These are phyloP conservation scores for Lordiphosa collinella DNA, from an alignment of 1,140 invertebrate genomes.

Conservation along the genomic window DNA sequence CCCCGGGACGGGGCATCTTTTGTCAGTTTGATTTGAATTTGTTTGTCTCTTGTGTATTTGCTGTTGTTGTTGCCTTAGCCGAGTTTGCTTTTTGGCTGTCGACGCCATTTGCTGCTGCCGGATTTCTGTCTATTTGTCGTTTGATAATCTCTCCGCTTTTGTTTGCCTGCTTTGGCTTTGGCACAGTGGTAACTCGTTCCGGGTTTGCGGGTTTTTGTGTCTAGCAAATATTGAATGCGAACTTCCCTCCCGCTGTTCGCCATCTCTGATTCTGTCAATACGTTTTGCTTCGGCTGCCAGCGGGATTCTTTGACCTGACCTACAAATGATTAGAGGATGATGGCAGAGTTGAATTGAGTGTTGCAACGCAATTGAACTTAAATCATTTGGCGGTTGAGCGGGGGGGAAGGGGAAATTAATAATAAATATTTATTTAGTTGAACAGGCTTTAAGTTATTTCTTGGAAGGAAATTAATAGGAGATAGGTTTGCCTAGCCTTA, in stretches of 20 bases:
- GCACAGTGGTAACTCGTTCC: conserved; percentile 45
- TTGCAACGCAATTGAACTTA: conserved; percentile 6
- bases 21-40: conserved; percentile 71
- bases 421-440: not conserved
- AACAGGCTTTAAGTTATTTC: not conserved
- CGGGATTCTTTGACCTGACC: conserved; percentile 21
- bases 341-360: conserved; percentile 5
- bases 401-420: conserved; percentile 1
- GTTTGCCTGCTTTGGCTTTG: conserved; percentile 40
- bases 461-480: too few relatives aligned
- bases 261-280: conserved; percentile 23
- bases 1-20: conserved; percentile 21
- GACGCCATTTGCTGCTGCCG: conserved; percentile 44
- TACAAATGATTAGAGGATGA: conserved; percentile 34
- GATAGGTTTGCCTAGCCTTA: too few relatives aligned
- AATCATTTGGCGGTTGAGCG: not conserved
- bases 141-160: conserved; percentile 58
- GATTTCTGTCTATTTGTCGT: conserved; percentile 62
- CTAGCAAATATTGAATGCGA: conserved; percentile 35
- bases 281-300: not conserved
- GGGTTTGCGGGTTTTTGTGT: conserved; percentile 6
- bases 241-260: conserved; percentile 23
- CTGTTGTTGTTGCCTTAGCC: conserved; percentile 50
- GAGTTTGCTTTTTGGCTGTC: conserved; percentile 46
- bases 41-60: conserved; percentile 63